These are phyloP conservation scores for Drosophila colorata DNA, from an alignment of 2,888 invertebrate genomes.

Conservation along the genomic window DNA sequence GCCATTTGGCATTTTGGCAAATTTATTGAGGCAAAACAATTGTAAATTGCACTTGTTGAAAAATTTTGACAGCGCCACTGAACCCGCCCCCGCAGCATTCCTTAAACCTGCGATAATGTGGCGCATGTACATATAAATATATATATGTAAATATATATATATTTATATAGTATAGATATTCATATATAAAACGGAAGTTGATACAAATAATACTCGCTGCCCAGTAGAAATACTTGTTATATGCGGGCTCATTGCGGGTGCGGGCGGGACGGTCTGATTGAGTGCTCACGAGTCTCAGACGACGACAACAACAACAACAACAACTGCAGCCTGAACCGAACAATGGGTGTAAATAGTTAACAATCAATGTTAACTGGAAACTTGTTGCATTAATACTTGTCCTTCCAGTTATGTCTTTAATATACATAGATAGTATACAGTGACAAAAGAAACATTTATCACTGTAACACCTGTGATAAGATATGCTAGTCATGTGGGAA, in stretches of 20 bases:
- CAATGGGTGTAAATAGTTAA: slow-evolving; percentile 28
- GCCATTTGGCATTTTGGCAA: slow-evolving; percentile 40
- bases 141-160: no score
- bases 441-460: slow-evolving; percentile 19
- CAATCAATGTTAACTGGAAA: slow-evolving; percentile 1
- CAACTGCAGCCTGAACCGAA: slow-evolving; percentile 5
- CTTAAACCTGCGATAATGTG: slow-evolving; percentile 50
- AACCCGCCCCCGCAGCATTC: slow-evolving; percentile 16
- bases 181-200: slow-evolving; percentile 61
- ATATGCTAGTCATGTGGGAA: slow-evolving; percentile 17
- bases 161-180: neutral
- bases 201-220: slow-evolving; percentile 38
- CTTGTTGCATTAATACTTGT: slow-evolving; percentile 18
- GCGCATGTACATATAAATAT: slow-evolving; percentile 6
- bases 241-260: slow-evolving; percentile 15
- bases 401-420: slow-evolving; percentile 29
- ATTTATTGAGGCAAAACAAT: slow-evolving; percentile 27
- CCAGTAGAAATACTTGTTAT: slow-evolving; percentile 45
- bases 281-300: slow-evolving; percentile 20
- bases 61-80: slow-evolving; percentile 11
- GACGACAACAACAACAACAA: neutral
- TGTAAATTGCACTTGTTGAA: slow-evolving; percentile 45
- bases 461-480: slow-evolving; percentile 36
- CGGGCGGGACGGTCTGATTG: slow-evolving; percentile 40
- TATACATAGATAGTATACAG: slow-evolving; percentile 2